Percentiles rank a stretch among this genome's conserved stretches.
Evolutionary conservation across 2,888 invertebrate genomes (phyloP).

Genomic region (Iphiclides podalirius): DNA sequence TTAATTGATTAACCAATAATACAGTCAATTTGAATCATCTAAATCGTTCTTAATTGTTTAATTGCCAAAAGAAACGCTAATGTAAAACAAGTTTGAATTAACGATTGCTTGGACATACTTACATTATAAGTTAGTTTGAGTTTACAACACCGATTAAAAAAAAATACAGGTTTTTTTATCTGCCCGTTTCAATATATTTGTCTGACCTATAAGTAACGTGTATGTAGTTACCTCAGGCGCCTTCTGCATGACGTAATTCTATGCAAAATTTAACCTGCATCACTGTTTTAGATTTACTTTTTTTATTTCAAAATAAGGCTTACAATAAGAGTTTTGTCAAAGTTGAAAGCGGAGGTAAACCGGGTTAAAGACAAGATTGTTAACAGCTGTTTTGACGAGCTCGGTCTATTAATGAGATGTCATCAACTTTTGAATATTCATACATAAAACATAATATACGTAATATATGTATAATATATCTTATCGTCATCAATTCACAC

Average conservation of each 20-base stretch:
- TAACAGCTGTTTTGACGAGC: no score
- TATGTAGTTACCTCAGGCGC: constrained; percentile 24
- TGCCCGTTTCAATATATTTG: constrained; percentile 19
- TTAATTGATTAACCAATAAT: no score
- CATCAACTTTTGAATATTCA: no score
- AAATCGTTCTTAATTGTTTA: no score
- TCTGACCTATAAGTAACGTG: constrained; percentile 1
- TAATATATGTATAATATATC: no score
- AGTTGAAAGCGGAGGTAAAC: constrained; percentile 1
- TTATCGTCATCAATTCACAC: no score
- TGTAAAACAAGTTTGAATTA: not conserved
- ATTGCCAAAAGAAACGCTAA: not conserved
- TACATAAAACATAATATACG: no score
- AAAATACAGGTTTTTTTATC: constrained; percentile 5
- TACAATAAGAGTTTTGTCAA: not conserved
- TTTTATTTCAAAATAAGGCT: not conserved
- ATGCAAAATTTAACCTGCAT: not conserved
- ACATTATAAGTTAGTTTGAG: not conserved
- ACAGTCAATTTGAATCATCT: not conserved
- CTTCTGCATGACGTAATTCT: constrained; percentile 28
- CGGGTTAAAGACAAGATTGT: not conserved
- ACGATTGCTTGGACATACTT: not conserved
- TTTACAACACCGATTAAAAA: not conserved
- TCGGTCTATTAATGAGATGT: no score
- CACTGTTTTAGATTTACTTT: not conserved